phyloP scores from a whole-genome alignment of 2,888 invertebrate genomes.

The Drosophila pullipes region DNA sequence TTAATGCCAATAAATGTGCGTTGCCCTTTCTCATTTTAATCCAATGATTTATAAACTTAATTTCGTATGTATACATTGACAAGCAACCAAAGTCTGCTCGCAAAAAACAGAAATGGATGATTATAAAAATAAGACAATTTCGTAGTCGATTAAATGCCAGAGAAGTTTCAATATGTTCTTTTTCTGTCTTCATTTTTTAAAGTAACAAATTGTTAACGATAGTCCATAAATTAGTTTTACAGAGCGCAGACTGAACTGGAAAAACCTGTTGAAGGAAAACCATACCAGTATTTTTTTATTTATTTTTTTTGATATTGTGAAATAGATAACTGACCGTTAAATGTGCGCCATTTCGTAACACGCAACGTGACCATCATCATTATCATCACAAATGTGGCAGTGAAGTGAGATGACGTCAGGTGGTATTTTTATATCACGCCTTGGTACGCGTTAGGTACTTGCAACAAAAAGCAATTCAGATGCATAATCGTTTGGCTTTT shows the following conservation, averaged over 20 bases:
- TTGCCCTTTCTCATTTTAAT: conserved; percentile 47
- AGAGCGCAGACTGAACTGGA: not conserved
- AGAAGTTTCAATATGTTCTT: not conserved
- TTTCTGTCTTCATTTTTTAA: not conserved
- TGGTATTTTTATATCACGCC: conserved; percentile 8
- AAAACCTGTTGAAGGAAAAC: not conserved
- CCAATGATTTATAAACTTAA: conserved; percentile 57
- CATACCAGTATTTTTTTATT: too few species aligned
- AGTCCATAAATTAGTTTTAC: not conserved
- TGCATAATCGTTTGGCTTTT: conserved; percentile 26
- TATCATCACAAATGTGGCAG: conserved; percentile 4
- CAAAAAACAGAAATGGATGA: not conserved
- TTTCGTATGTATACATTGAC: conserved; percentile 3
- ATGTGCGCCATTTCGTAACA: conserved; percentile 12
- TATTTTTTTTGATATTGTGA: not conserved
- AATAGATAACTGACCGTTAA: not conserved
- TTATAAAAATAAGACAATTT: not conserved
- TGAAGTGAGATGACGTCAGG: not conserved
- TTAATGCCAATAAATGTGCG: conserved; percentile 57
- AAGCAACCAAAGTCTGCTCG: not conserved
- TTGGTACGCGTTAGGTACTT: not conserved
- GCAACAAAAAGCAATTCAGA: conserved; percentile 10
- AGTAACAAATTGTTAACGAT: not conserved
- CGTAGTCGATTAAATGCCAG: not conserved
- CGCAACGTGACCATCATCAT: conserved; percentile 28